phyloP scores from a whole-genome alignment of 1,140 invertebrate genomes.

The Melanaphis sacchari region DNA sequence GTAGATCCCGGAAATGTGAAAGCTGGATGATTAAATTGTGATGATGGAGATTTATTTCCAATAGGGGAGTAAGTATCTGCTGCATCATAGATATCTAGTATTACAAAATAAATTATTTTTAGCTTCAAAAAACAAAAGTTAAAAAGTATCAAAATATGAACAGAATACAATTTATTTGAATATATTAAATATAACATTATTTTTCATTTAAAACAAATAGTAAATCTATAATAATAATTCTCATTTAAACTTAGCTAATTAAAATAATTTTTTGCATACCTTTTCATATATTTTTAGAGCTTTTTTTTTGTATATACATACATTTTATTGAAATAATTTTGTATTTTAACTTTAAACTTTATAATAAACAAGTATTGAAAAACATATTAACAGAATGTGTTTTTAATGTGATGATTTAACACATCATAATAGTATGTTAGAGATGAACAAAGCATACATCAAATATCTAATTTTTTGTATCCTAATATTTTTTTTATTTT shows the following conservation, averaged over 20 bases:
- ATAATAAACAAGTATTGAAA: neutral
- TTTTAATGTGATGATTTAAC: neutral
- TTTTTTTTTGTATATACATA: neutral
- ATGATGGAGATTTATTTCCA: conserved; percentile 67
- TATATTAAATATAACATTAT: neutral
- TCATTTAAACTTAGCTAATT: neutral
- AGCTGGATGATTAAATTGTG: conserved; percentile 68
- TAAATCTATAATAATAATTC: neutral
- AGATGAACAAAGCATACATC: neutral
- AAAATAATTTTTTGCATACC: neutral
- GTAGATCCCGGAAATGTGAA: conserved; percentile 66
- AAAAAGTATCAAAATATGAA: neutral
- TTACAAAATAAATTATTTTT: conserved; percentile 48
- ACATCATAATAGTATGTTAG: neutral
- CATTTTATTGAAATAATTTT: too few species aligned
- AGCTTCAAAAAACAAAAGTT: neutral
- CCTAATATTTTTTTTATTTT: neutral
- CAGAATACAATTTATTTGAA: neutral
- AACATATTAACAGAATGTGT: neutral
- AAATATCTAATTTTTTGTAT: neutral
- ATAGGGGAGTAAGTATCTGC: conserved; percentile 61
- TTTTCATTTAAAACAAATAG: neutral
- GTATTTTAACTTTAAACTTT: neutral
- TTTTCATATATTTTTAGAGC: neutral
- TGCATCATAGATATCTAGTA: conserved; percentile 62